Base-by-base conservation (phyloP, 2,888 invertebrate genomes). In the Hoplodrina blanda region DNA sequence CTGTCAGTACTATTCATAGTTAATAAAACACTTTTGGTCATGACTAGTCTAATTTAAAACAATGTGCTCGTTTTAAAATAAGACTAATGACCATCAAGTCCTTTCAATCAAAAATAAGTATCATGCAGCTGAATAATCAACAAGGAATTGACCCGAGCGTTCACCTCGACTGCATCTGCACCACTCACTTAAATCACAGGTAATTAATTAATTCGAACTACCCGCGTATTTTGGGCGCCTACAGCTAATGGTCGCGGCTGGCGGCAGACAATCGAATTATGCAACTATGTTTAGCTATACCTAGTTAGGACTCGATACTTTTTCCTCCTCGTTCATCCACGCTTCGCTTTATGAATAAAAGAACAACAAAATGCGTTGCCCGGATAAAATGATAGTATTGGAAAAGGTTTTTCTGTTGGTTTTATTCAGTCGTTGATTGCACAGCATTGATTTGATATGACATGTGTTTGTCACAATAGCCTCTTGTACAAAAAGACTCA, bases 301-400 rank as follows among this genome's bases (percentile, higher is more conserved):
- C 1, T 46, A 62, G 33, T 15, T 53, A 73, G 33, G 19, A 41
- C 17, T 37, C 19, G 13, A 25, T 46, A 54, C 19, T 63, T 46
- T 71, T 46, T 19, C 15, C 10, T 37, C 37, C 46, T 74, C 69
- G 37, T 46, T 54, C 19, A 54, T 74, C 63, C 65, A 19, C 37
- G 46, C 13, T 46, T 53, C 37, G 53, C 37, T 46, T 46, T 74
- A 63, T 70, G 70, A 46, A 74, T 63, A 74, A 74, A 74, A 46
- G 25, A 64, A 74, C 53, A 64, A 62, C 54, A 25, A 69, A 69
- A 69, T 19, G 13, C 25, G 44, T 63, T 63, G 25, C 13, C 37
- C 25, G 19, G 44, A 46, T 44, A 44, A 62, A 73, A 73, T 19
- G 44, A 33, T 37, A 33, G 52, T 44, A 44, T 50, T 44, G 64